phyloP scores from a whole-genome alignment of 1,140 invertebrate genomes.

The Callitettix versicolor region DNA sequence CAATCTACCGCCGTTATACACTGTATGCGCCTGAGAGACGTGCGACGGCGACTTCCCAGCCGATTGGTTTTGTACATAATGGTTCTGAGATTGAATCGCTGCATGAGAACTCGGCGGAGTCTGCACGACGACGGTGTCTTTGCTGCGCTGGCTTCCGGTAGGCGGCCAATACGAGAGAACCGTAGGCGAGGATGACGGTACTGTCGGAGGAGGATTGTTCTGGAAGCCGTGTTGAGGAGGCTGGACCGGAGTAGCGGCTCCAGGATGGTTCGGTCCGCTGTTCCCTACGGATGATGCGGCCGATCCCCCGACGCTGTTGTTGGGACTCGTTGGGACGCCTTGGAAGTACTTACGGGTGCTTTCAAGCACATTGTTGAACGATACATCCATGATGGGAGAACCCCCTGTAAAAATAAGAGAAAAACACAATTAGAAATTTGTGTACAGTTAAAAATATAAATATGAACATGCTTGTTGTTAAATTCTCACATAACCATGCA shows the following conservation, averaged over 20 bases:
- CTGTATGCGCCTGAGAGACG: neutral
- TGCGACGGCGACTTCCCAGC: slow-evolving; percentile 8
- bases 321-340: slow-evolving; percentile 49
- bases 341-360: slow-evolving; percentile 68
- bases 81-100: neutral
- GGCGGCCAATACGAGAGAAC: slow-evolving; percentile 19
- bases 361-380: slow-evolving; percentile 66
- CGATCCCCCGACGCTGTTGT: slow-evolving; percentile 37
- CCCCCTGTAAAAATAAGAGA: too few species aligned
- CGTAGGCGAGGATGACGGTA: slow-evolving; percentile 20
- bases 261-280: slow-evolving; percentile 36
- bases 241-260: slow-evolving; percentile 36
- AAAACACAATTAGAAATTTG: too few species aligned
- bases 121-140: slow-evolving; percentile 2
- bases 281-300: slow-evolving; percentile 27
- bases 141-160: slow-evolving; percentile 1
- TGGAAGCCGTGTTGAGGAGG: slow-evolving; percentile 23
- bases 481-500: too few species aligned
- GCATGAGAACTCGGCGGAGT: neutral
- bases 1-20: slow-evolving; percentile 13
- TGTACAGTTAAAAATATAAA: too few species aligned
- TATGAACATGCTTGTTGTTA: too few species aligned
- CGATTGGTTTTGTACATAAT: neutral
- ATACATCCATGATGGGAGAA: slow-evolving; percentile 48
- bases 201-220: slow-evolving; percentile 25